Conservation (phyloP, 2,888 invertebrate species). For the Patella pellucida region DNA sequence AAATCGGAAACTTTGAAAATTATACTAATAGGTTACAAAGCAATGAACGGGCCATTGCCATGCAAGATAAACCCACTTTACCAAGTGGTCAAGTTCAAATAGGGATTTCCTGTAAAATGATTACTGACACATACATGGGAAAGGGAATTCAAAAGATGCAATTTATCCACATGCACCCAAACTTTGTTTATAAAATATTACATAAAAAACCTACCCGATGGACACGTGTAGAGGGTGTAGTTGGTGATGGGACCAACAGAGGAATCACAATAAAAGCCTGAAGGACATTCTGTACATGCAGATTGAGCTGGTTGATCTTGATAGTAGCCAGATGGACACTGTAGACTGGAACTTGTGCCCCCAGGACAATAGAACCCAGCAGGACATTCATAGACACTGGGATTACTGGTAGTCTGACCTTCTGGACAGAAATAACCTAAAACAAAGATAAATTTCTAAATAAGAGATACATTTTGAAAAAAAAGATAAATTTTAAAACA, state of each 20-base stretch:
- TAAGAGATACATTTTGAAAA: neutral
- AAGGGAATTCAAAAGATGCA: no score
- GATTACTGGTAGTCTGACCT: slow-evolving; percentile 55
- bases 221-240: slow-evolving; percentile 61
- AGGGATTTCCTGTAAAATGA: no score
- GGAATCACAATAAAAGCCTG: slow-evolving; percentile 67
- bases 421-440: slow-evolving; percentile 65
- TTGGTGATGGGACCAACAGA: slow-evolving; percentile 58
- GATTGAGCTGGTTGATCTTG: slow-evolving; percentile 59
- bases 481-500: neutral
- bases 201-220: slow-evolving; percentile 48
- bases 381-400: slow-evolving; percentile 58
- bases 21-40: no score
- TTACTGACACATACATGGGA: no score
- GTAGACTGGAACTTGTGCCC: slow-evolving; percentile 50
- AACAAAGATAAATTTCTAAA: neutral
- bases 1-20: no score
- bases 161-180: no score
- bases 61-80: no score
- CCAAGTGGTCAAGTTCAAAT: no score
- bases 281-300: slow-evolving; percentile 62
- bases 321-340: slow-evolving; percentile 64
- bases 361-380: slow-evolving; percentile 60
- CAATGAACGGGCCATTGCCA: no score
- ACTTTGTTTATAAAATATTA: no score